Evolutionary conservation across 2,797 vertebrate species (phyloP).

Genomic region (Capromys pilorides): DNA sequence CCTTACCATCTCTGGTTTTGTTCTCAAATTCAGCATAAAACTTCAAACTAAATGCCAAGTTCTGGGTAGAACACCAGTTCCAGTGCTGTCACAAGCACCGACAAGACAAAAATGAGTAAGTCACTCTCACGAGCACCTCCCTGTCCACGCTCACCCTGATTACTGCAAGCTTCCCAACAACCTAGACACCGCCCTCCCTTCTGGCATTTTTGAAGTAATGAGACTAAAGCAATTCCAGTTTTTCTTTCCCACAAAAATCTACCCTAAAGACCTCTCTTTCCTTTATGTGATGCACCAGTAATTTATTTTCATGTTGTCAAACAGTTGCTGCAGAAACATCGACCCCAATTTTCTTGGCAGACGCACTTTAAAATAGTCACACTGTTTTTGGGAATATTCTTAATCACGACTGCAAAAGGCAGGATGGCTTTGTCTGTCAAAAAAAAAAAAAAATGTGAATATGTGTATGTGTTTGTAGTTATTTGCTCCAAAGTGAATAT

Average conservation of each 20-base stretch:
- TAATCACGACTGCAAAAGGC: conserved; percentile 63
- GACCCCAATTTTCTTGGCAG: neutral
- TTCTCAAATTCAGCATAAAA: neutral
- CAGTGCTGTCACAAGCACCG: neutral
- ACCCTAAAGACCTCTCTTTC: neutral
- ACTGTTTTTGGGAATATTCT: neutral
- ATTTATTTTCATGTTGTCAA: conserved; percentile 26
- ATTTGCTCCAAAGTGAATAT: conserved; percentile 73
- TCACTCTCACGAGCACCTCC: neutral
- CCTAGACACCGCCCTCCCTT: neutral
- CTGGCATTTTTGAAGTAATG: neutral
- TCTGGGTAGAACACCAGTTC: neutral
- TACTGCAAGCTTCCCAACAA: neutral
- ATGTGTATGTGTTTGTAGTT: neutral
- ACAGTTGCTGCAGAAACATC: neutral
- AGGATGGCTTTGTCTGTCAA: conserved; percentile 54
- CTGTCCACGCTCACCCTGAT: neutral
- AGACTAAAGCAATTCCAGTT: neutral
- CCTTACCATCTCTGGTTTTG: neutral
- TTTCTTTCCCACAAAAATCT: neutral
- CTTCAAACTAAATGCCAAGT: conserved; percentile 12
- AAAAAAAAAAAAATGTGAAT: neutral
- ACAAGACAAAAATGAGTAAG: neutral
- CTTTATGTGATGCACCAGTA: neutral
- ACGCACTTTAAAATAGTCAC: neutral